Base-by-base conservation (phyloP, 2,888 invertebrate genomes). In the Agriopis aurantiaria region DNA sequence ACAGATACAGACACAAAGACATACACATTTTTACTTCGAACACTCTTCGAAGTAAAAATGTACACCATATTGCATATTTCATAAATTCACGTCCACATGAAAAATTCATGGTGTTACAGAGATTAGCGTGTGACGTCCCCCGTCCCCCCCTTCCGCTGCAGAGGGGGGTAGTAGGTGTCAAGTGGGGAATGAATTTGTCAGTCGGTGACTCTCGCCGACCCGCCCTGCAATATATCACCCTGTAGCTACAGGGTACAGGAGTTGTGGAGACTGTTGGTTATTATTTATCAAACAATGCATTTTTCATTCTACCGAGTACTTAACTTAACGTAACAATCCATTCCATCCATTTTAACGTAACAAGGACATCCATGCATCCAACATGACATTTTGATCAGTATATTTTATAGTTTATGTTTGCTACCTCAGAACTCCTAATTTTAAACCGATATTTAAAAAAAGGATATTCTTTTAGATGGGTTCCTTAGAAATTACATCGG, bases 171-270 rank as follows among this genome's bases (percentile, higher is more conserved):
- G 78, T 75, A 84, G 82, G 88, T 86, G 87, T 88, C 88, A 88
- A 87, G 87, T 85, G 83, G 82, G 86, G 87, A 76, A 91, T 90
- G 90, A 91, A 91, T 91, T 90, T 91, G 90, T 91, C 91, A 89
- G 85, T 80, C 80, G 82, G 87, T 88, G 90, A 90, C 87, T 90
- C 86, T 80, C 81, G 77, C 80, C 79, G 78, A 84, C 82, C 84
- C 88, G 83, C 82, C 85, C 81, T 64, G 77, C 81, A 63, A 88
- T 91, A 87, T 82, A 87, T 91, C 89, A 90, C 82, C 62, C 71
- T 65, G 67, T 11, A 55, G 70, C 71, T 64, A 59, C 66, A 10
- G 61, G 82, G 77, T 75, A 68, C 82, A 72, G 57, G n/a, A 63
- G 55, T 69, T 61, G 74, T 55, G 79, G 77, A 74, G 71, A 63